Evolutionary conservation across 1,140 invertebrate species (phyloP), one percentile per base, ranked within the genome.

Genomic region (Mylabris phalerata): DNA sequence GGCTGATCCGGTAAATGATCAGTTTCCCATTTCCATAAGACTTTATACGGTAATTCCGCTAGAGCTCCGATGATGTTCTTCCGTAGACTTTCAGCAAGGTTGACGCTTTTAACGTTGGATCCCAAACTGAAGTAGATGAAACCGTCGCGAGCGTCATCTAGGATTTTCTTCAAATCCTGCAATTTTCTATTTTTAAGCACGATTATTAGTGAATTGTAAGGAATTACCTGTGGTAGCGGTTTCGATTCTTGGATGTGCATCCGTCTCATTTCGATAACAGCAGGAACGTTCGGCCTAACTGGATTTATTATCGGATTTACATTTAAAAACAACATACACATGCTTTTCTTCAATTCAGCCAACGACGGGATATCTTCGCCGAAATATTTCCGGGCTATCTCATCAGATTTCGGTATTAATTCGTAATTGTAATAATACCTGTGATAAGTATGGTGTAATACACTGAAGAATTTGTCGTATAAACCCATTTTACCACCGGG

Each of bases 51-150:
- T n/a, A 81, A 49, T 57, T 73, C 62, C 10, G 73, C 51, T 40
- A 83, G 78, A 3, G 73, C 76, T 41, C 73, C 64, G 9, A 75
- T 55, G 24, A 82, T 73, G 9, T 66, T 67, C 39, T 73, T 58
- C 19, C 71, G 48, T 13, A 71, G 73, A 5, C 73, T 65, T 9
- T 55, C 25, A 0, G 75, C 68, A 48, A 82, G 64, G 9, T 74
- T 59, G 0, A 67, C 61, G 46, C 75, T 71, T 55, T 73, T 70
- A 0, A 78, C 62, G 45, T 75, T 78, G 9, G 77, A 75, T 2
- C 80, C 81, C 9, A 82, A 68, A 55, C 77, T 80, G 57, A 83
- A 76, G 48, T 79, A 80, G 49, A 80, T 68, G 4, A 75, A 70
- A 9, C 79, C 78, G 27, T 77, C 63, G 39, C 69, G 63, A 4